These are phyloP conservation scores for Empidonax alnorum DNA, from an alignment of 2,113 vertebrate species.

Conservation along the genomic window DNA sequence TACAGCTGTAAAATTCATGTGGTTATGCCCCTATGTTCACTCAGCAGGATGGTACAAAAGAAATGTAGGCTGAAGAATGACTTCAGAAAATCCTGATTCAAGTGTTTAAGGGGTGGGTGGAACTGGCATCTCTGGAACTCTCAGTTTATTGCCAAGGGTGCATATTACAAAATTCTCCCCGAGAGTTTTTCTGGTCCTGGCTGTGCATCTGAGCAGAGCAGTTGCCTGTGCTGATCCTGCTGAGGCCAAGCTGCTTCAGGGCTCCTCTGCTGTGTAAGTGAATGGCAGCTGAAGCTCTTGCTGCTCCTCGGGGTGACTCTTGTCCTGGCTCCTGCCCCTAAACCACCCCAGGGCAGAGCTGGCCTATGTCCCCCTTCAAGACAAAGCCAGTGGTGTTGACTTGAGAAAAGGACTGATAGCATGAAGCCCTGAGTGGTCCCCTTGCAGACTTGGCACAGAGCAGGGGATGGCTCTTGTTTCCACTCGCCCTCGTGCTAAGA, in stretches of 20 bases:
- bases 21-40: background rate
- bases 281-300: background rate
- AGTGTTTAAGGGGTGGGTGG: background rate
- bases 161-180: background rate
- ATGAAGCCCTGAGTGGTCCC: background rate
- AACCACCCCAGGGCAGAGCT: background rate
- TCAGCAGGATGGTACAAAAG: background rate
- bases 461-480: background rate
- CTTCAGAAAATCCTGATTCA: background rate
- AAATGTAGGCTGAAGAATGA: background rate
- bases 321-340: background rate
- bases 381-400: background rate
- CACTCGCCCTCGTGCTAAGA: background rate
- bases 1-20: conserved; percentile 41
- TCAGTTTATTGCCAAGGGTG: background rate
- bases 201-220: background rate
- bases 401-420: background rate
- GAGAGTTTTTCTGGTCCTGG: background rate
- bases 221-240: background rate
- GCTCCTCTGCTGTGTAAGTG: background rate
- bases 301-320: background rate
- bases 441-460: background rate
- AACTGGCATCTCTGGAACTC: background rate
- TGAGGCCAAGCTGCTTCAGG: background rate
- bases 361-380: background rate